Base-by-base conservation (phyloP, 2,797 vertebrate species). In the Melanogrammus aeglefinus region DNA sequence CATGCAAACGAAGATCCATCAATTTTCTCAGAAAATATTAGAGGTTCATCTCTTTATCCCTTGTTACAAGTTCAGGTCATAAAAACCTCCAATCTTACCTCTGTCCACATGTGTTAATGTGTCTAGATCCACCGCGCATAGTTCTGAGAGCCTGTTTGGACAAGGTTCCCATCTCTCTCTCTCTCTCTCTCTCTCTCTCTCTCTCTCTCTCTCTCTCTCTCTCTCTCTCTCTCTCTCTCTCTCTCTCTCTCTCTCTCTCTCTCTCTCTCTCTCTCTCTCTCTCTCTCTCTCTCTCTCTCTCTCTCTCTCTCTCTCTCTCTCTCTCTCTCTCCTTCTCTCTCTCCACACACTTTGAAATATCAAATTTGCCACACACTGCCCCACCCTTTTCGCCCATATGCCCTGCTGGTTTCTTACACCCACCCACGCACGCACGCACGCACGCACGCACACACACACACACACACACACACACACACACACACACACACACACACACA, bases 361-460 rank as follows among this genome's bases (percentile, higher is more conserved):
- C 0, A 29, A 2, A 70, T 70, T 70, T 70, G 24, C n/a, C 27
- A 29, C 27, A 70, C n/a, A 14, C n/a, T 27, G 27, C 27, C 66
- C 66, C 10, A 31, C 66, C 66, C 66, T 29, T 70, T 57, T 21
- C 21, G 51, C n/a, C 24, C 8, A 70, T 14, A 70, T 31, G 9
- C 27, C 66, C 66, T 70, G 7, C 7, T 57, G 51, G 51, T 57
- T 57, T 57, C 16, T 57, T 18, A 57, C 16, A 72, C 70, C 0
- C 71, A 72, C 31, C 2, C 71, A 35, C 71, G 1, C 71, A 35
- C 71, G 38, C 71, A 21, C 33, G 36, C 33, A 21, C 71, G 36
- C 71, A 18, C 71, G 21, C 71, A 18, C 71, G 21, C 71, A 29
- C 75, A 63, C 75, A 63, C 75, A 33, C 75, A 33, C 75, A 51